Evolutionary conservation across 2,113 vertebrate genomes (phyloP).

Genomic region (Diadophis punctatus): DNA sequence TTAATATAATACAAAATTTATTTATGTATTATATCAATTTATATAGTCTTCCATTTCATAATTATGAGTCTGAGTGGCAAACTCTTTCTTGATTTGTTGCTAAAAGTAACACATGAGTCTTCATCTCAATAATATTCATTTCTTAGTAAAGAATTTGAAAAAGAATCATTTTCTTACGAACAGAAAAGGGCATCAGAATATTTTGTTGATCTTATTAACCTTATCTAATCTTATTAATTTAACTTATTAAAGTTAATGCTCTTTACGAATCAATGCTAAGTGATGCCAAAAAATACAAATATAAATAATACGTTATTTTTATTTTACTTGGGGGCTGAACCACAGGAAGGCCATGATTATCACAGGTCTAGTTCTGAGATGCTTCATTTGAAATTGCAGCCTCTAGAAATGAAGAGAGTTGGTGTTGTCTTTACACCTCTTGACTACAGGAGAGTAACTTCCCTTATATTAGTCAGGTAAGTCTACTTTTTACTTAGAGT

Average conservation of each 20-base stretch:
- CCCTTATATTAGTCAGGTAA: constrained; percentile 89
- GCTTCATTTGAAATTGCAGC: constrained; percentile 79
- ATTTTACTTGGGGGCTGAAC: constrained; percentile 33
- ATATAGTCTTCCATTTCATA: not conserved
- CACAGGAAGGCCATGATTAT: constrained; percentile 39
- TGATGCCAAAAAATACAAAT: not conserved
- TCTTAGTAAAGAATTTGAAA: not conserved
- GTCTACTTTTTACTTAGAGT: constrained; percentile 17
- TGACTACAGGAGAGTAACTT: constrained; percentile 84
- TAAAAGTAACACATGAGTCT: not conserved
- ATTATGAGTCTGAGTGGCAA: not conserved
- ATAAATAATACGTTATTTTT: not conserved
- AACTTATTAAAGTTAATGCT: not conserved
- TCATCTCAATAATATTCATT: not conserved
- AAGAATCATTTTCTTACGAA: not conserved
- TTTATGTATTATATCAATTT: not conserved
- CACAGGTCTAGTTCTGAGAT: constrained; percentile 59
- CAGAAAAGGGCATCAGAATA: not conserved
- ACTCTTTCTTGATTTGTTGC: not conserved
- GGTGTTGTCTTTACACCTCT: constrained; percentile 84
- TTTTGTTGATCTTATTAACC: not conserved
- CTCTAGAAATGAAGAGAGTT: constrained; percentile 81
- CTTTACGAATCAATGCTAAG: not conserved
- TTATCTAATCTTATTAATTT: not conserved
- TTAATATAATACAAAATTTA: not conserved